Evolutionary conservation across 2,888 invertebrate genomes (phyloP), one percentile per base, ranked within the genome.

Genomic region (Volucella zonaria): DNA sequence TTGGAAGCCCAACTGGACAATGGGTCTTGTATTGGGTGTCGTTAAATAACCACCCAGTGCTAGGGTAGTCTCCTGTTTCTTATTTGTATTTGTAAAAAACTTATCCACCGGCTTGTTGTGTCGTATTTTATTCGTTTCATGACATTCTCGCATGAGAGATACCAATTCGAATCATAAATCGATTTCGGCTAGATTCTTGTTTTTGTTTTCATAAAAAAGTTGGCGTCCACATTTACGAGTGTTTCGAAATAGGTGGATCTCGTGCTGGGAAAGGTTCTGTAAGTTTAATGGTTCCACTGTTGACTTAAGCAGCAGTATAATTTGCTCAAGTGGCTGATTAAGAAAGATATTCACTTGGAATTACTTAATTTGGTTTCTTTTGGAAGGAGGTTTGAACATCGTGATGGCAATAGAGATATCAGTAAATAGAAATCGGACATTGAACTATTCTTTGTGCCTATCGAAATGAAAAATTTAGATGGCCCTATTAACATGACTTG

Each of bases 1-100:
- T 82, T 82, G 82, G 31, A 8, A 23, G 59, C 58, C 66, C n/a
- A 40, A 82, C 64, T 74, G 78, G 74, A 64, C 78, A 78, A 12
- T 52, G n/a, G 47, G 40, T 45, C 49, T 66, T 42, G 31, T 64
- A 58, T n/a, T 43, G 51, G 78, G 74, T n/a, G n/a, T 68, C 74
- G 74, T 62, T 74, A 78, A 78, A 82, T 73, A 73, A 73, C 77
- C 56, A 43, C 56, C 31, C 31, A 62, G 78, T 74, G 6, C 6
- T 31, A 78, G 67, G 74, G 73, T 74, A 78, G 78, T 73, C 78
- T 52, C 14, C 14, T 45, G 11, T 66, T 61, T 38, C 18, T 31
- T 31, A 31, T 31, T 31, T 31, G 31, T 31, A 6, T 31, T 31
- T 31, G 31, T 31, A 31, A 31, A n/a, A 31, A 31, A 31, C 31